Conservation (phyloP, 1,140 invertebrate genomes). For the Drosophila aff. region DNA sequence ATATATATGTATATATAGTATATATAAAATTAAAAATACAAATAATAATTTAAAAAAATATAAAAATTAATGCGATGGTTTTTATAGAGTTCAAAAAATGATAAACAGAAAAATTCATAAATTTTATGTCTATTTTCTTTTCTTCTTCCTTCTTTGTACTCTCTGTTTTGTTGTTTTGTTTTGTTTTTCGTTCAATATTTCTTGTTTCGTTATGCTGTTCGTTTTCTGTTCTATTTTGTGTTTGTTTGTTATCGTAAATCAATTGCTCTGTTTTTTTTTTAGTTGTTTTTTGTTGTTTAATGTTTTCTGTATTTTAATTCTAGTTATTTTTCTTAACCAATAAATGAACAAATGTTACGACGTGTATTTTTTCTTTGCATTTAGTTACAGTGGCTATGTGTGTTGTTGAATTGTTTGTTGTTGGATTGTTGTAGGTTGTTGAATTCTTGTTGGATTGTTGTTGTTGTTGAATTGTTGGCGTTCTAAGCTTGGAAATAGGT, state of each 20-base stretch:
- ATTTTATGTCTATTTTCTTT: conserved; percentile 74
- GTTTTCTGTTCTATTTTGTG: conserved; percentile 23
- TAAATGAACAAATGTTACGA: conserved; percentile 65
- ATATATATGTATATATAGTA: conserved; percentile 7
- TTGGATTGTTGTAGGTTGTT: conserved; percentile 26
- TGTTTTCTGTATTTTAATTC: conserved; percentile 20
- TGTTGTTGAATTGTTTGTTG: conserved; percentile 30
- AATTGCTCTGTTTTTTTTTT: conserved; percentile 25
- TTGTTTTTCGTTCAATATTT: conserved; percentile 29
- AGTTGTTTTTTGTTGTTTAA: background rate
- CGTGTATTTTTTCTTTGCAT: conserved; percentile 45
- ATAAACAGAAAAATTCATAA: conserved; percentile 56
- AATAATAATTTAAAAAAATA: conserved; percentile 78
- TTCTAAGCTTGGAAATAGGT: conserved; percentile 44
- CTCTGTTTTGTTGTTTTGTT: conserved; percentile 59
- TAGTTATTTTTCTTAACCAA: conserved; percentile 53
- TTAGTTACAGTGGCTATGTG: conserved; percentile 69
- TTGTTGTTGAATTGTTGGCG: conserved; percentile 32
- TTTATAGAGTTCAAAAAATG: conserved; percentile 78
- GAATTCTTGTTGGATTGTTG: conserved; percentile 25
- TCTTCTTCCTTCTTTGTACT: conserved; percentile 63
- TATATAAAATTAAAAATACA: conserved; percentile 72
- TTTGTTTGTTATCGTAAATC: conserved; percentile 26
- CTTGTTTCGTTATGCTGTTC: conserved; percentile 31
- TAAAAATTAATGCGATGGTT: conserved; percentile 83